These are phyloP conservation scores for Oenanthe oenanthe DNA, from an alignment of 2,113 vertebrate species.

Conservation along the genomic window DNA sequence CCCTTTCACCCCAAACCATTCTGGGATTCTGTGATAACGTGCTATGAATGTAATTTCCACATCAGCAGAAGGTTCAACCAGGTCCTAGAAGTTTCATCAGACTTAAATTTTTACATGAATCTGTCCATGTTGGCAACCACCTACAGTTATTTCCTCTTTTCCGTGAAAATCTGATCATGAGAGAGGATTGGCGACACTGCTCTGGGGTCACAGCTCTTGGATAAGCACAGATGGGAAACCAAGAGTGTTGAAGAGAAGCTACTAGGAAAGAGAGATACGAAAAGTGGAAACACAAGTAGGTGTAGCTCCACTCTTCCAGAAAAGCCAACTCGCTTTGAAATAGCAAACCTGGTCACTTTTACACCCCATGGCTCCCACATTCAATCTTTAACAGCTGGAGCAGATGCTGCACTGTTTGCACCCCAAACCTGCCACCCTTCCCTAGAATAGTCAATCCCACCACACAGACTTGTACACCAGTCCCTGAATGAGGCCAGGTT, in stretches of 20 bases:
- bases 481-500: accelerated
- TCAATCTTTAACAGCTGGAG: accelerated
- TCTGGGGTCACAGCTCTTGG: background rate
- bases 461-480: accelerated
- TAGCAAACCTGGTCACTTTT: background rate
- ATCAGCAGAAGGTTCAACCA: background rate
- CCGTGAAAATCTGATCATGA: accelerated
- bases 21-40: background rate
- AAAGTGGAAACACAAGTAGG: background rate
- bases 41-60: accelerated
- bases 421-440: background rate
- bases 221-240: background rate
- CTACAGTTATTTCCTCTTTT: background rate
- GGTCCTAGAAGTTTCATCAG: background rate
- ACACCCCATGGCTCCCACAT: background rate
- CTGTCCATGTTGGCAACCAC: background rate
- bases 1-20: background rate
- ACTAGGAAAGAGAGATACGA: background rate
- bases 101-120: background rate
- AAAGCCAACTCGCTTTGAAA: background rate
- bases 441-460: background rate
- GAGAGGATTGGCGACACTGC: background rate
- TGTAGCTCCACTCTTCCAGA: background rate
- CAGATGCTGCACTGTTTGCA: background rate
- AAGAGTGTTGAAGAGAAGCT: background rate